phyloP scores from a whole-genome alignment of 2,113 vertebrate genomes.

The Zosterops pallidus region DNA sequence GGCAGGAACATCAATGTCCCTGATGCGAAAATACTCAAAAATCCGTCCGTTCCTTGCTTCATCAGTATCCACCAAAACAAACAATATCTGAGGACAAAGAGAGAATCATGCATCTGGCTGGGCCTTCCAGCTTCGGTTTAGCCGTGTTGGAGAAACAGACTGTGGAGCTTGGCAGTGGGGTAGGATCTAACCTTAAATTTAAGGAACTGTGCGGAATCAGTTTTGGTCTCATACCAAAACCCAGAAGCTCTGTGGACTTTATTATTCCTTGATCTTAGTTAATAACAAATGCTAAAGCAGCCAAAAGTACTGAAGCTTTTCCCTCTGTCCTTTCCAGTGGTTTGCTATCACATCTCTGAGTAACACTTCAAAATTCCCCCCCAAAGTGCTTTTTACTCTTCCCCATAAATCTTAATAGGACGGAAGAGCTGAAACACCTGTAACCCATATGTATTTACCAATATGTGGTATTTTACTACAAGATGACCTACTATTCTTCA shows the following conservation, averaged over 20 bases:
- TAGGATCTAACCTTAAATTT: not conserved
- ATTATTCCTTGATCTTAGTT: not conserved
- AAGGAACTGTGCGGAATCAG: not conserved
- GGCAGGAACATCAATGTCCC: conserved; percentile 77
- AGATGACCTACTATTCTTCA: not conserved
- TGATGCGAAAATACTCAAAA: conserved; percentile 87
- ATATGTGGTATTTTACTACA: not conserved
- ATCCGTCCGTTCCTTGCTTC: conserved; percentile 82
- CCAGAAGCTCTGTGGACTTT: not conserved
- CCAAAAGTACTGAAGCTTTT: not conserved
- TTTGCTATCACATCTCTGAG: not conserved
- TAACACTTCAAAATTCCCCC: not conserved
- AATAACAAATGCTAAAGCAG: not conserved
- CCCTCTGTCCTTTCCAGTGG: not conserved
- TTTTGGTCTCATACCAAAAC: not conserved
- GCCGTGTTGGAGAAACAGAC: not conserved
- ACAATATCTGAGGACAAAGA: conserved; percentile 78
- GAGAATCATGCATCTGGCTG: not conserved
- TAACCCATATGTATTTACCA: not conserved
- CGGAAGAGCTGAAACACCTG: not conserved
- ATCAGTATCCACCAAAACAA: conserved; percentile 81
- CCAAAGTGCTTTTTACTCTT: not conserved
- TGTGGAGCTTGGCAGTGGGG: not conserved
- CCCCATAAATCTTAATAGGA: not conserved
- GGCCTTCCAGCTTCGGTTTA: not conserved